Evolutionary conservation across 2,113 vertebrate species (phyloP), one percentile per base, ranked within the genome.

Genomic region (Gymnarchus niloticus): DNA sequence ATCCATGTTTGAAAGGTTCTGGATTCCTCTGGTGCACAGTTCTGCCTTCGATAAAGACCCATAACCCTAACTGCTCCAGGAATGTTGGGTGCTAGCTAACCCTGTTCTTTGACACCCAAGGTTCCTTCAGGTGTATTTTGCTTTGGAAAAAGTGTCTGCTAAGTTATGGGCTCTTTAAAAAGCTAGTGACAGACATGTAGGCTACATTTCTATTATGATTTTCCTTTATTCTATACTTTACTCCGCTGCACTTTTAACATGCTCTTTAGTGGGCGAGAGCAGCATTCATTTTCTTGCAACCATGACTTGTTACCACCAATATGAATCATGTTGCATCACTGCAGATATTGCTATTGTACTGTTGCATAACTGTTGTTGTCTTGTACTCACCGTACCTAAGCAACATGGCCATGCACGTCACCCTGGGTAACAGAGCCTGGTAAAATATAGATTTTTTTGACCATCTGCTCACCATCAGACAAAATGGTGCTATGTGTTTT

Each of bases 401-500:
- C 21, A 33, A 14, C 25, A 41, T 21, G 51, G 51, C 51, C n/a
- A 14, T 48, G 51, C 80, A 9, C 3, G 23, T 25, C 28, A 48
- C 80, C 51, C 80, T 56, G 80, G 80, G 25, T 82, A 54, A 56
- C 51, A 33, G 49, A 82, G 1, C 51, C 80, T 33, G 48, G 12
- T 54, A 41, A 82, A 82, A 51, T 82, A 51, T 81, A 46, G 44
- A 10, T 17, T 82, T 82, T 33, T 82, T 33, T 37, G 28, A 25
- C 80, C 80, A 37, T 82, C 80, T 82, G 80, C 51, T 82, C 51
- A 19, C 51, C 76, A 82, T n/a, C 25, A 82, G 12, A 82, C 33
- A 54, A 56, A 17, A 48, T 33, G 28, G 25, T 21, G 80, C 80
- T 33, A 21, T 54, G 49, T 33, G 51, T 33, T 3, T 56, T 33